Evolutionary conservation across 2,797 vertebrate species (phyloP), one percentile per base, ranked within the genome.

Genomic region (Telmatherina bonti): DNA sequence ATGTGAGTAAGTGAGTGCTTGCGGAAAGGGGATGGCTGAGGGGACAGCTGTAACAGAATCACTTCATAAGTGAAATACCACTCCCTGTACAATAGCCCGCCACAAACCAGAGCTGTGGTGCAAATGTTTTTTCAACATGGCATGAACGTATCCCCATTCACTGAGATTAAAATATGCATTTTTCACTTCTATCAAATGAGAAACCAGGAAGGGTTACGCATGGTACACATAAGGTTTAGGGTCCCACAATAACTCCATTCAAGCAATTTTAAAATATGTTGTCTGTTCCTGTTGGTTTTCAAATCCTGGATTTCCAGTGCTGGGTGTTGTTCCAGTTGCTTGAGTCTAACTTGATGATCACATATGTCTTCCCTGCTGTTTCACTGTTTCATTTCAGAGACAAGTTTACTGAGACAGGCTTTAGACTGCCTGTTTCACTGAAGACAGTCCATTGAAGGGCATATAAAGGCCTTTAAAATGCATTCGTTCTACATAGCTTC

Each of bases 21-120:
- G 88, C 83, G 63, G 83, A 82, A 36, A 47, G 87, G 89, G 87
- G 85, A 79, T 81, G 85, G 85, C 84, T 88, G 82, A 89, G 79
- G 89, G 89, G 89, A 89, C 88, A 91, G 89, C 92, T 94, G 92
- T 93, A 95, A 87, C 92, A 93, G 94, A 96, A 96, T 96, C 94
- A 94, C 94, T 95, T 94, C 93, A 95, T 96, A 95, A 96, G 95
- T 95, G 93, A 95, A 96, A 96, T 95, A 94, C 94, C 94, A 95
- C 94, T 94, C 93, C 92, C 92, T 93, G 93, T 93, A 94, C 92
- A 95, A 96, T 92, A 95, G 94, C 93, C 93, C 90, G 93, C 95
- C 95, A 92, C 96, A 96, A 95, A 95, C 94, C 94, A 58, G 89
- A 92, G 92, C 93, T 93, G 95, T 93, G 94, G 94, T 94, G 93